Percentiles rank a stretch among this genome's conserved stretches.
Conservation (phyloP, 2,888 invertebrate species). For the Parelbella ahira region DNA sequence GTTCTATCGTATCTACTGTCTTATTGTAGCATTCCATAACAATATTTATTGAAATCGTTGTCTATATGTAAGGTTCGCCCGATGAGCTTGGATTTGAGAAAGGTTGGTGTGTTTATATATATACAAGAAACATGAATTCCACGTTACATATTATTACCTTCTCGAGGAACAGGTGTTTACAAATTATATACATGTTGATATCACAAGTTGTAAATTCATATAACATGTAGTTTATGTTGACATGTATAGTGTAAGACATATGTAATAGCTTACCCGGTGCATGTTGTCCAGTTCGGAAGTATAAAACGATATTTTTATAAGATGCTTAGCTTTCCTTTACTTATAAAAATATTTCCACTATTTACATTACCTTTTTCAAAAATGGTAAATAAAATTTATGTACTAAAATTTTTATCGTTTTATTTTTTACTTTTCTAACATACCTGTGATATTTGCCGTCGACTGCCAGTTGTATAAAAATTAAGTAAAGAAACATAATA, state of each 20-base stretch:
- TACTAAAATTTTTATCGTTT: slow-evolving; percentile 47
- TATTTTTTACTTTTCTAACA: no score
- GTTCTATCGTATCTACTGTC: slow-evolving; percentile 34
- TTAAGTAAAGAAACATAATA: no score
- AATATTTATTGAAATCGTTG: slow-evolving; percentile 29
- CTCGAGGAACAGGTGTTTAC: slow-evolving; percentile 39
- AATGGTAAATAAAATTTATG: slow-evolving; percentile 73
- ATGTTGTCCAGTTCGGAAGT: slow-evolving; percentile 59
- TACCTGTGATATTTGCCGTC: no score
- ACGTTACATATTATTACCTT: slow-evolving; percentile 30
- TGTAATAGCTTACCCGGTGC: slow-evolving; percentile 52
- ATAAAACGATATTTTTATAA: slow-evolving; percentile 74
- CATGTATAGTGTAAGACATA: slow-evolving; percentile 38
- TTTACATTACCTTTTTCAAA: slow-evolving; percentile 66
- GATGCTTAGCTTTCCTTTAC: slow-evolving; percentile 77
- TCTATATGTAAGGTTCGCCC: slow-evolving; percentile 29
- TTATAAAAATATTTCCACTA: slow-evolving; percentile 70
- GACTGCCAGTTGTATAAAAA: no score
- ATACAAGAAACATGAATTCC: slow-evolving; percentile 11
- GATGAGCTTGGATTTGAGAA: slow-evolving; percentile 14
- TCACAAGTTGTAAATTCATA: slow-evolving; percentile 34
- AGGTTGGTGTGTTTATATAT: slow-evolving; percentile 5
- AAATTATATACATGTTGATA: slow-evolving; percentile 40
- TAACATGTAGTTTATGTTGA: slow-evolving; percentile 21
- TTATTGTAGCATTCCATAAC: slow-evolving; percentile 52